Base-by-base conservation (phyloP, 2,113 vertebrate species). In the Oceanites oceanicus region DNA sequence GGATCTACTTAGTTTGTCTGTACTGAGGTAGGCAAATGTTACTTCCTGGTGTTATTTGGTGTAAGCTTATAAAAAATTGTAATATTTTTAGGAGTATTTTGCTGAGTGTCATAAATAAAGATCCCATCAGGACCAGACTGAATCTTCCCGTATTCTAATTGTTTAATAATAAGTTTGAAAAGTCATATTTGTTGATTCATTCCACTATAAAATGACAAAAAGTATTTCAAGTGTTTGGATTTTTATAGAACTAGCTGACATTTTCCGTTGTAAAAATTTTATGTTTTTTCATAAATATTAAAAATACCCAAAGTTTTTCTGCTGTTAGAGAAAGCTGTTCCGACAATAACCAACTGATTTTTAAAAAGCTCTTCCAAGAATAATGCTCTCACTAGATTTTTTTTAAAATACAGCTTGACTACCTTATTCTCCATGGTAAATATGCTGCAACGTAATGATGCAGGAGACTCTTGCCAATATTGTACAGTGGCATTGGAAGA, bases 281-380 rank as follows among this genome's bases (percentile, higher is more conserved):
- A 59, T 77, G 5, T 2, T 27, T 73, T 95, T 90, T 90, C 67
- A 45, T 94, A 93, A 93, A 78, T 93, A 91, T 81, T 94, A 72
- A 78, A 89, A 94, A 80, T 89, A 65, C 15, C 10, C 9, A 1
- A 30, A 34, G 8, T 84, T 91, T 76, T 86, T 50, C 49, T 68
- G 25, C 56, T 89, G 49, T 7, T 61, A 49, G 26, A 55, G 30
- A 81, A 93, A 93, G 15, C 30, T 77, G 45, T 74, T 78, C 40
- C 44, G 81, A 78, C 38, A 88, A 36, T 27, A 93, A 66, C 13
- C 22, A 36, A 84, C 4, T 74, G 63, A 52, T 59, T 91, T 94
- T 94, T 56, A 36, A 84, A 79, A 86, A 81, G 12, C 34, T 92
- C 26, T 80, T 86, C 79, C 36, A 84, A 93, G 83, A 89, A 58